Base-by-base conservation (phyloP, 1,140 invertebrate species). In the Meloidogyne floridensis region DNA sequence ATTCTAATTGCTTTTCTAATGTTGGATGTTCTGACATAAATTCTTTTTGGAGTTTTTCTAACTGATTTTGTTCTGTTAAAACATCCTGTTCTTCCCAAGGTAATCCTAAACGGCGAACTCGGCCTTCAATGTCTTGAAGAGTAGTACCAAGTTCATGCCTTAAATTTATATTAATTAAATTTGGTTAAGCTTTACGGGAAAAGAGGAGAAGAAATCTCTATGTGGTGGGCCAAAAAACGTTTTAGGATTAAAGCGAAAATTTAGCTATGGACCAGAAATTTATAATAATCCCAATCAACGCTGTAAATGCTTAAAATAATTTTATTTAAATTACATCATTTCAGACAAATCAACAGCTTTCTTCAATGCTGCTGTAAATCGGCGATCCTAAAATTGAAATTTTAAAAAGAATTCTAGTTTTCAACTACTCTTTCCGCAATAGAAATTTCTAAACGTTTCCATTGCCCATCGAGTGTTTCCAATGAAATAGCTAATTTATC, bases 401-500 rank as follows among this genome's bases (percentile, higher is more conserved):
- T 78, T 47, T 83, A 80, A 20, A 7, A 43, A 80, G 59, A 18
- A 20, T 72, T 70, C n/a, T 11, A 47, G 43, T 56, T 9, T 65
- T 56, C 11, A 15, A n/a, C n/a, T 10, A 82, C 81, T 72, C 72
- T 43, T 18, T 78, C 43, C 8, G 20, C 18, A 20, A 54, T 53
- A 10, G 83, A 85, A 20, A n/a, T 54, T 70, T 85, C 73, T 69
- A 87, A 54, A 20, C 83, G 56, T 43, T 81, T 20, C 85, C 90
- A 89, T 77, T 82, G 70, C 18, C 53, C 70, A 75, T 82, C 74
- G 3, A 82, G 42, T n/a, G 20, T 20, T 42, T 56, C 51, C 42
- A 82, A 13, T n/a, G 87, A 81, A 51, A 82, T 42, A 15, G 81
- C 82, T 15, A 88, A 42, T 72, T 86, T n/a, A 32, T 88, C 83